These are phyloP conservation scores for Nothobranchius kuhntae DNA, from an alignment of 2,113 vertebrate genomes.

Conservation along the genomic window DNA sequence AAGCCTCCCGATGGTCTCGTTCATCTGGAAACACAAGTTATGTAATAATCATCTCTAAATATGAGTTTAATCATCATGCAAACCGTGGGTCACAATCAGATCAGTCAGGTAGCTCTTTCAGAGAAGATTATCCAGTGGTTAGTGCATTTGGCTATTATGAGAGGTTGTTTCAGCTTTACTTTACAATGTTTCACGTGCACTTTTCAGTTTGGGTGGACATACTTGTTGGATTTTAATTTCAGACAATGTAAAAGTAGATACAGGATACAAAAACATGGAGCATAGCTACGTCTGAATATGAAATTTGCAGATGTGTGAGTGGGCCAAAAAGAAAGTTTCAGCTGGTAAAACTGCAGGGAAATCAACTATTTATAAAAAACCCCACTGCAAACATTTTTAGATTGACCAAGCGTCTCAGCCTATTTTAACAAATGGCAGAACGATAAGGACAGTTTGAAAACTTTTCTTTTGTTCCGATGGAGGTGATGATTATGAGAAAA, in stretches of 20 bases:
- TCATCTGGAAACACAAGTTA: constrained; percentile 55
- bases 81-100: constrained; percentile 29
- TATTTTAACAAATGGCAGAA: too few species aligned
- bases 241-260: not conserved
- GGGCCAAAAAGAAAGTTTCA: too few species aligned
- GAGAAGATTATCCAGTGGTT: not conserved
- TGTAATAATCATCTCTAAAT: constrained; percentile 59
- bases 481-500: not conserved
- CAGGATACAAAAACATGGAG: not conserved
- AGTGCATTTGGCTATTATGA: constrained; percentile 2
- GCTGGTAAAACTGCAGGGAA: too few species aligned
- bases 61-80: constrained; percentile 39
- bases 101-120: not conserved
- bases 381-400: too few species aligned
- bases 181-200: not conserved
- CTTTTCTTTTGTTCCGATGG: too few species aligned
- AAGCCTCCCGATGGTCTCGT: constrained; percentile 50
- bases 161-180: not conserved
- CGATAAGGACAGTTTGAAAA: too few species aligned
- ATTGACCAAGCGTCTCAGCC: too few species aligned
- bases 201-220: not conserved
- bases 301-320: too few species aligned
- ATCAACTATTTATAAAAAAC: too few species aligned
- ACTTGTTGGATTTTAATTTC: not conserved
- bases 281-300: not conserved